phyloP scores from a whole-genome alignment of 2,888 invertebrate species.

The Lacanobia wlatinum region DNA sequence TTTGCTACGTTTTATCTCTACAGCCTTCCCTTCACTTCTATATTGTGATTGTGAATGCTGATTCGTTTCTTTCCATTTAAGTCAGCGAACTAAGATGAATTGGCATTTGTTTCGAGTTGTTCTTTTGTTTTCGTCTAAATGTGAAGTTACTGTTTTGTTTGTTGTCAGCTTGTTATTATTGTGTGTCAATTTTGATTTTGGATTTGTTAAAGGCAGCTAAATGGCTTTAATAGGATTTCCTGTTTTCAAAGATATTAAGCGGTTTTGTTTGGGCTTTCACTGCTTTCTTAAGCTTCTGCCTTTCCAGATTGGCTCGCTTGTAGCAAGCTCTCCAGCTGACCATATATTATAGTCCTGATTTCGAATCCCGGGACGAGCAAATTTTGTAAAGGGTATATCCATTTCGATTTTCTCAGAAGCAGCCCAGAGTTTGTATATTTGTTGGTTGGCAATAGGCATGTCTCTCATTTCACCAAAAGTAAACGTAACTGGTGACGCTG shows the following conservation, averaged over 20 bases:
- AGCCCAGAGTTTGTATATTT: no score
- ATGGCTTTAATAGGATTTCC: background rate
- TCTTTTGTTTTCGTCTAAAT: conserved; percentile 31
- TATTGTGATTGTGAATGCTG: conserved; percentile 10
- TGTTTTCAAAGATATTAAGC: background rate
- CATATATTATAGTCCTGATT: no score
- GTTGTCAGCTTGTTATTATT: conserved; percentile 10
- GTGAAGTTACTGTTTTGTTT: background rate
- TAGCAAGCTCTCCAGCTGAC: no score
- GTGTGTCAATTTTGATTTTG: background rate
- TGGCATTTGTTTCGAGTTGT: conserved; percentile 19
- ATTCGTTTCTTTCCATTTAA: conserved; percentile 20
- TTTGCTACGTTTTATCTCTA: background rate
- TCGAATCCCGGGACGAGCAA: no score
- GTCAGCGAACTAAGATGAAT: conserved; percentile 28
- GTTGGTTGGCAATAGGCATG: no score
- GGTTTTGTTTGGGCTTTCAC: background rate
- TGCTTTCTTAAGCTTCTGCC: background rate
- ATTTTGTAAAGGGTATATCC: no score
- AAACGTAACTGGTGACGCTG: no score
- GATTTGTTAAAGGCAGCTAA: background rate
- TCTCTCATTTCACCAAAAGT: no score
- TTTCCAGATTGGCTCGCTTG: background rate
- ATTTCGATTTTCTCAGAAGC: no score
- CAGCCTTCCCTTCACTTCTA: background rate